Percentiles rank a stretch among this genome's conserved stretches.
These are phyloP conservation scores for Botia almorhae DNA, from an alignment of 2,797 vertebrate genomes.

Conservation along the genomic window DNA sequence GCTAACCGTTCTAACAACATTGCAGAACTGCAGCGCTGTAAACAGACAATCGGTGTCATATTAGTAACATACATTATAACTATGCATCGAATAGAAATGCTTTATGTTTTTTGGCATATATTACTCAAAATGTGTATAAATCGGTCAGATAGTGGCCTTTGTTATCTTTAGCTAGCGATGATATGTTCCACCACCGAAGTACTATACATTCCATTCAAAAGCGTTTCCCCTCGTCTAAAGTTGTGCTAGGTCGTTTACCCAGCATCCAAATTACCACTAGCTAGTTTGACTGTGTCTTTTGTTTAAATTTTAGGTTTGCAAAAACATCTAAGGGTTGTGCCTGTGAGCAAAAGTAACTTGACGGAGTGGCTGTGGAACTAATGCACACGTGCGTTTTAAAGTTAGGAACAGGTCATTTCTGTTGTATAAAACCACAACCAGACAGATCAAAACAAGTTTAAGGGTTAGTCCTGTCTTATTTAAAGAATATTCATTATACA, in stretches of 20 bases:
- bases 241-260: background rate
- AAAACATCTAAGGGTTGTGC: background rate
- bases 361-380: background rate
- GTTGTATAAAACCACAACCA: background rate
- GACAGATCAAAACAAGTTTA: background rate
- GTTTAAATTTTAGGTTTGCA: slow-evolving; percentile 11
- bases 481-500: background rate
- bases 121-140: background rate
- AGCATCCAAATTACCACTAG: background rate
- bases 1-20: slow-evolving; percentile 1
- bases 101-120: background rate
- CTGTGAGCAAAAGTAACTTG: background rate
- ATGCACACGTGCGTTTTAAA: background rate
- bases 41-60: background rate
- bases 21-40: background rate
- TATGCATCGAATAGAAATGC: background rate
- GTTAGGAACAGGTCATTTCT: background rate
- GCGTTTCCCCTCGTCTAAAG: background rate
- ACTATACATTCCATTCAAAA: background rate
- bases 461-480: background rate
- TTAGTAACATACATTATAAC: background rate
- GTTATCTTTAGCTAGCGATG: background rate
- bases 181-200: background rate
- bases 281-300: background rate
- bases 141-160: background rate